Evolutionary conservation across 2,797 vertebrate genomes (phyloP).

Genomic region (Tinamus major): DNA sequence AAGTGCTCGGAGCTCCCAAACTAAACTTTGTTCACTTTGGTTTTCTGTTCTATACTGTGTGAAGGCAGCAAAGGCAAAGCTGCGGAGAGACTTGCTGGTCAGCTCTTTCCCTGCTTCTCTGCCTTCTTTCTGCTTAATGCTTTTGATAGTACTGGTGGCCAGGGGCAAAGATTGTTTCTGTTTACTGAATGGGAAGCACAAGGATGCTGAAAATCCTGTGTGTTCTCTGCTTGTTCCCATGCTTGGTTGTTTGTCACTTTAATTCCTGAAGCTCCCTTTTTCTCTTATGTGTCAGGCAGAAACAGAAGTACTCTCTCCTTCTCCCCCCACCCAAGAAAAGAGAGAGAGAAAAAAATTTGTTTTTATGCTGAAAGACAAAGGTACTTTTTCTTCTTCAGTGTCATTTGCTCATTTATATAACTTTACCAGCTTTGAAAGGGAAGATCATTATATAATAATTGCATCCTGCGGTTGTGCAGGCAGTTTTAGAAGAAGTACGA

Average conservation of each 20-base stretch:
- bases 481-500: constrained; percentile 5
- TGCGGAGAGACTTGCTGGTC: not conserved
- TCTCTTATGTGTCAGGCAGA: not conserved
- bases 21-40: accelerated
- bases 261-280: not conserved
- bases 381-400: not conserved
- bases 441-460: constrained; percentile 16
- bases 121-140: not conserved
- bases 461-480: not conserved
- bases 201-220: not conserved
- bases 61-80: not conserved
- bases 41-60: not conserved
- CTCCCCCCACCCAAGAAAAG: too few species aligned
- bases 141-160: not conserved
- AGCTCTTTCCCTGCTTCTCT: not conserved
- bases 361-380: not conserved
- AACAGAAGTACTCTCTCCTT: not conserved
- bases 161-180: not conserved
- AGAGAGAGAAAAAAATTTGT: not conserved
- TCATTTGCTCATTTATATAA: not conserved
- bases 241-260: not conserved
- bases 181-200: not conserved
- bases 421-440: not conserved
- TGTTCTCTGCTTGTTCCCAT: accelerated
- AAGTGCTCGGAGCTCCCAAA: not conserved